Conservation (phyloP, 2,888 invertebrate species). For the Yponomeuta evonymella region DNA sequence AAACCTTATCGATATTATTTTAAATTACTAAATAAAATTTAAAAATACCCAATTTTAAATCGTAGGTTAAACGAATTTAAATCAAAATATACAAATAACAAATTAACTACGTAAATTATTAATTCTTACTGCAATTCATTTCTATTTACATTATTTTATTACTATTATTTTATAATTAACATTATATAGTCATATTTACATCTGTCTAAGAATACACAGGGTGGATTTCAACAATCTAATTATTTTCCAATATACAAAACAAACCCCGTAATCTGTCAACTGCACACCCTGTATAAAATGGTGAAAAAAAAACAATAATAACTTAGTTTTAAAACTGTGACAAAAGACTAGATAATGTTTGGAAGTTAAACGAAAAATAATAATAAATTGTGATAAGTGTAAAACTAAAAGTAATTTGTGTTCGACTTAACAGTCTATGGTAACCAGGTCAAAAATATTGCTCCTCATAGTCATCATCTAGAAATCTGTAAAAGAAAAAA, state of each 20-base stretch:
- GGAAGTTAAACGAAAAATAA: constrained; percentile 50
- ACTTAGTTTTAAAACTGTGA: constrained; percentile 58
- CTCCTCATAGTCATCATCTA: constrained; percentile 42
- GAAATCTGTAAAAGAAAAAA: constrained; percentile 57
- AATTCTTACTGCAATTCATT: not conserved
- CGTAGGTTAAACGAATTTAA: not conserved
- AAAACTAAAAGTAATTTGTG: constrained; percentile 21
- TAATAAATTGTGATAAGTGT: constrained; percentile 18
- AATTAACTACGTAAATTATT: constrained; percentile 14
- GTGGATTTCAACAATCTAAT: constrained; percentile 9
- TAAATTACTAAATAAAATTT: not conserved
- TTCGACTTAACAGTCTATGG: constrained; percentile 32
- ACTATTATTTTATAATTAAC: not conserved
- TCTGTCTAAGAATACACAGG: constrained; percentile 9
- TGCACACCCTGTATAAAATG: not conserved
- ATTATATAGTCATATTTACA: constrained; percentile 1
- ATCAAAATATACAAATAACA: not conserved
- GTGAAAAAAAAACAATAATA: constrained; percentile 13
- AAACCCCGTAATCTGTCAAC: not conserved
- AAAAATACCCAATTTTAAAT: not conserved
- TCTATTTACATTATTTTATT: not conserved
- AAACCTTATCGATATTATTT: not conserved
- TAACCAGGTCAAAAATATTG: constrained; percentile 40
- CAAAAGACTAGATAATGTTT: constrained; percentile 70
- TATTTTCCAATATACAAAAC: constrained; percentile 4